These are phyloP conservation scores for Australoheros scitulus DNA, from an alignment of 2,113 vertebrate species.

Conservation along the genomic window DNA sequence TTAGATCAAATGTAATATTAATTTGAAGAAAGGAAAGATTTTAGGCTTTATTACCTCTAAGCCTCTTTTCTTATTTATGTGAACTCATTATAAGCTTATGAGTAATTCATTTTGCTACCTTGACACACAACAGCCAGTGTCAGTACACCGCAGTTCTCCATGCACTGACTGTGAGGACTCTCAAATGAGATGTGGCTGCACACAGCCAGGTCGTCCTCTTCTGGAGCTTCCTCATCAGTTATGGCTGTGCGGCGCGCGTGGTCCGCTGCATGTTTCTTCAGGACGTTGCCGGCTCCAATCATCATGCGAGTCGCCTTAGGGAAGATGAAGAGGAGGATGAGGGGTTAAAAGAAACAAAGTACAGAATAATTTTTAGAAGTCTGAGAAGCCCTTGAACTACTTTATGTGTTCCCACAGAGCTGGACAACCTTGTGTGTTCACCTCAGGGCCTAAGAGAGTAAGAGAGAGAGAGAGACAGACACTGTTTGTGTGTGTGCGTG, in stretches of 20 bases:
- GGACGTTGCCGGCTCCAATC: constrained; percentile 94
- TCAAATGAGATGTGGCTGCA: constrained; percentile 93
- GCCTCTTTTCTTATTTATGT: neutral
- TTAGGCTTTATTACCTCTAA: neutral
- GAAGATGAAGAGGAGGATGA: neutral
- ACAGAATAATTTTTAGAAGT: neutral
- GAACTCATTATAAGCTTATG: neutral
- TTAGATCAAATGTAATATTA: neutral
- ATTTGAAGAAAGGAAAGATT: neutral
- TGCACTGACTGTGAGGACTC: constrained; percentile 89
- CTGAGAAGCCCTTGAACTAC: constrained; percentile 5
- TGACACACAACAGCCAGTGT: constrained; percentile 85
- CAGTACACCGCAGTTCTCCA: constrained; percentile 94
- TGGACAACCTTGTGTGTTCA: neutral
- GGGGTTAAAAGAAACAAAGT: neutral
- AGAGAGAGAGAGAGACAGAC: neutral
- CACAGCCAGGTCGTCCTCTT: constrained; percentile 70
- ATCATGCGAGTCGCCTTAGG: constrained; percentile 90
- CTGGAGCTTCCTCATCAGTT: constrained; percentile 63
- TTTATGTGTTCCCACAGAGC: neutral
- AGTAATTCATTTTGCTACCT: constrained; percentile 32
- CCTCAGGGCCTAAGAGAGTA: neutral
- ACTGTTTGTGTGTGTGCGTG: constrained; percentile 25
- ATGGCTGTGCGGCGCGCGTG: constrained; percentile 76
- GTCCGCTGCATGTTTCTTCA: constrained; percentile 89